Percentiles rank a stretch among this genome's conserved stretches.
Evolutionary conservation across 2,888 invertebrate genomes (phyloP).

Genomic region (Melanargia galathea): DNA sequence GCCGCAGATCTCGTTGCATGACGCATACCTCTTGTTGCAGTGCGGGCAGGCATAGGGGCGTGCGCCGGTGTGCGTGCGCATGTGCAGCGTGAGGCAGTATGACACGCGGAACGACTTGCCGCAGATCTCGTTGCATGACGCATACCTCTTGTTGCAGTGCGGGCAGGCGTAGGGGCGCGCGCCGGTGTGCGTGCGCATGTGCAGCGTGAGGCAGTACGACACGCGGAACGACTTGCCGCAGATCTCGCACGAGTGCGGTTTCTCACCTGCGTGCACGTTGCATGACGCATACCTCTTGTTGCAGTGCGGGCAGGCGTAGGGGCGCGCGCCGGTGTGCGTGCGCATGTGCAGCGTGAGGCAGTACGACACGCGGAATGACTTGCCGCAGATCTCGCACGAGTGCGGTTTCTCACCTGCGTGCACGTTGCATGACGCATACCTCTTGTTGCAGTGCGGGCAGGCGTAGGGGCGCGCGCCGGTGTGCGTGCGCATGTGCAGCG

Average conservation of each 20-base stretch:
- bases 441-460: no score
- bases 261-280: no score
- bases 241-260: conserved; percentile 89
- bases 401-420: no score
- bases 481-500: conserved; percentile 90
- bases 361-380: conserved; percentile 90
- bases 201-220: conserved; percentile 89
- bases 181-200: conserved; percentile 90
- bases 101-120: conserved; percentile 91
- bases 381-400: conserved; percentile 90
- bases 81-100: conserved; percentile 89
- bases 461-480: conserved; percentile 89
- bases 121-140: conserved; percentile 89
- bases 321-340: conserved; percentile 89
- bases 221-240: conserved; percentile 91
- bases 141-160: no score
- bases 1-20: conserved; percentile 90
- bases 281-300: no score
- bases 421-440: no score
- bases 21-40: conserved; percentile 84
- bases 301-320: no score
- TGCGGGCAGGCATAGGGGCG: conserved; percentile 89
- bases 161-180: conserved; percentile 89
- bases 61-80: conserved; percentile 90
- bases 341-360: conserved; percentile 90